Base-by-base conservation (phyloP, 2,888 invertebrate species). In the Sphaeridia pumilis region DNA sequence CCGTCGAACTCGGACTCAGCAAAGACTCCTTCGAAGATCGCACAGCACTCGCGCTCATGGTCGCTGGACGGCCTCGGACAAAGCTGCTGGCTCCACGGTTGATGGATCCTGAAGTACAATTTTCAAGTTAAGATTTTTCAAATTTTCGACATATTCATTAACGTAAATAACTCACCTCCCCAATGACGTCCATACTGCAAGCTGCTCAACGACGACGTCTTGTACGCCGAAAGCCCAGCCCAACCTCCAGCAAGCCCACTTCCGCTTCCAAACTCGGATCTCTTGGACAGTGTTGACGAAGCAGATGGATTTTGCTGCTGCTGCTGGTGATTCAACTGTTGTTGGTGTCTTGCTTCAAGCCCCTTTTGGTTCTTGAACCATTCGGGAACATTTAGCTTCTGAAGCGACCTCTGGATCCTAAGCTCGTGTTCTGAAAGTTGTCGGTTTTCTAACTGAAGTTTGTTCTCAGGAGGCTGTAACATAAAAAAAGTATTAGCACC, bases 371-470 rank as follows among this genome's bases (percentile, higher is more conserved):
- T 49, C 28, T 82, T 82, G 75, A 82, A 93, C 94, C 94, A 94
- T 71, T 93, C 90, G 57, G 94, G 94, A 60, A 94, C 84, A 74
- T 90, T 87, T 66, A 94, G 81, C 69, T 88, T 87, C 73, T 92
- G 90, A 68, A 94, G 74, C 49, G 93, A 93, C 66, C 89, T 83
- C 72, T 90, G 88, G 58, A 94, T 87, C 65, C 93, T 81, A 63
- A 93, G 76, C 73, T 94, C 92, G 75, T 92, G 90, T 75, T 92
- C 92, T 59, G 92, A 93, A 69, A 90, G 82, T 69, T 83, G 82
- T 57, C 86, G 79, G 49, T 63, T 63, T 69, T 84, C 84, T 76
- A 87, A 87, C 75, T 88, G 87, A 70, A 89, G 78, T 73, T 89
- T 87, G 81, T 92, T 92, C 75, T 92, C 90, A 65, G 90, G 90